Percentiles rank a stretch among this genome's conserved stretches.
Conservation (phyloP, 2,888 invertebrate genomes). For the Phlogophora meticulosa region DNA sequence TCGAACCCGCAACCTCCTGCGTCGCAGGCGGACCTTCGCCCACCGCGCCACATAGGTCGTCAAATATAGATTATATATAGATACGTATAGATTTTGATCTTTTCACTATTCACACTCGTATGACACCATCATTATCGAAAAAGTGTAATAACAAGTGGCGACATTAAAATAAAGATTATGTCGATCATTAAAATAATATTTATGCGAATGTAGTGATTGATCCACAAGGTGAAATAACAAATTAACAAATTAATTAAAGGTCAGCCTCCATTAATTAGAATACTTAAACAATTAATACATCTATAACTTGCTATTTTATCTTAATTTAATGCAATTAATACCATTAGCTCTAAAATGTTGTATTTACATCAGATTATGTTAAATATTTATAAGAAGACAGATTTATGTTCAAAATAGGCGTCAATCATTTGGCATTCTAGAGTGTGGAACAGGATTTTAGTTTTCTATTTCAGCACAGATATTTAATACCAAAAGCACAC, state of each 20-base stretch:
- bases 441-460: constrained; percentile 20
- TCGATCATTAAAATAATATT: constrained; percentile 30
- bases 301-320: constrained; percentile 58
- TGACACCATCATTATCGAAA: not conserved
- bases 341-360: constrained; percentile 42
- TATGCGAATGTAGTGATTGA: constrained; percentile 55
- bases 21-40: too few species aligned
- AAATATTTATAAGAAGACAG: constrained; percentile 33
- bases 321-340: constrained; percentile 58
- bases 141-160: not conserved
- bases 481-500: too few species aligned
- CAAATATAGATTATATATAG: too few species aligned
- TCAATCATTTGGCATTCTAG: constrained; percentile 7
- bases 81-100: not conserved
- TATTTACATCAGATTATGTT: constrained; percentile 36
- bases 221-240: constrained; percentile 52
- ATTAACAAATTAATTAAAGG: constrained; percentile 58
- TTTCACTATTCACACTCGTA: not conserved
- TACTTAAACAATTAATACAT: constrained; percentile 61
- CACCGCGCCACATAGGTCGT: too few species aligned
- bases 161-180: constrained; percentile 8
- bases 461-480: constrained; percentile 23
- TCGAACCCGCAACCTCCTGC: too few species aligned
- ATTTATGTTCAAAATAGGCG: constrained; percentile 32
- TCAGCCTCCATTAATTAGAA: constrained; percentile 62